A percentile compares a stretch with the other conserved stretches of the same genome.
These are phyloP conservation scores for Egretta garzetta DNA, from an alignment of 2,113 vertebrate species.

Conservation along the genomic window DNA sequence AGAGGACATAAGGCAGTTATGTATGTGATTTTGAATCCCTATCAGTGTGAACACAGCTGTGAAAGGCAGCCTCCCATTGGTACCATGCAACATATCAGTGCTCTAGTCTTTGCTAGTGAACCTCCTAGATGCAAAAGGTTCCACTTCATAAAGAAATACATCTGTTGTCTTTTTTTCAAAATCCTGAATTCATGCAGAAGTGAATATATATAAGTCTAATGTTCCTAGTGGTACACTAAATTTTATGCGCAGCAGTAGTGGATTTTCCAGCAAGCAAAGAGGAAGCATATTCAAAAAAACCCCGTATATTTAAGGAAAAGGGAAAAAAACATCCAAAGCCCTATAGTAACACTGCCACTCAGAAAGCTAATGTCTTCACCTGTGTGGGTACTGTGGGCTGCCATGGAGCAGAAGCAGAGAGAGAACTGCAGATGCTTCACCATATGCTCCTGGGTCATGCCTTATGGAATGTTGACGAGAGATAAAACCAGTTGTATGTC, in stretches of 20 bases:
- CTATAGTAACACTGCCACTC: background rate
- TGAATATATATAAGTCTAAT: background rate
- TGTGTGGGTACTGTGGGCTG: background rate
- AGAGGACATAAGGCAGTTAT: accelerated
- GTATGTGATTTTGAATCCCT: background rate
- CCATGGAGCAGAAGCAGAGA: background rate
- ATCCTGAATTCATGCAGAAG: background rate
- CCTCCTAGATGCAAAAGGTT: background rate
- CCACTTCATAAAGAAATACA: background rate
- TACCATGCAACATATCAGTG: background rate
- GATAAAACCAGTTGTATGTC: background rate
- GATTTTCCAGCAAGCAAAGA: background rate
- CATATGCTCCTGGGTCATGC: accelerated
- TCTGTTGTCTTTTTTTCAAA: background rate
- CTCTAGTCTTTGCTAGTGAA: background rate
- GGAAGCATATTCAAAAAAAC: background rate
- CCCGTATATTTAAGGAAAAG: background rate
- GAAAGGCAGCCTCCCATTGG: background rate
- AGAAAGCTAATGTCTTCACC: background rate
- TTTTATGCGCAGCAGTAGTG: background rate
- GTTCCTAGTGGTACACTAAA: background rate
- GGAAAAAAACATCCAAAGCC: accelerated
- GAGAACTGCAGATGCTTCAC: background rate
- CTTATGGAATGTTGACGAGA: background rate
- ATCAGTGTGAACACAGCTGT: background rate